phyloP scores from a whole-genome alignment of 1,140 invertebrate genomes.

The Ganaspis sp. region DNA sequence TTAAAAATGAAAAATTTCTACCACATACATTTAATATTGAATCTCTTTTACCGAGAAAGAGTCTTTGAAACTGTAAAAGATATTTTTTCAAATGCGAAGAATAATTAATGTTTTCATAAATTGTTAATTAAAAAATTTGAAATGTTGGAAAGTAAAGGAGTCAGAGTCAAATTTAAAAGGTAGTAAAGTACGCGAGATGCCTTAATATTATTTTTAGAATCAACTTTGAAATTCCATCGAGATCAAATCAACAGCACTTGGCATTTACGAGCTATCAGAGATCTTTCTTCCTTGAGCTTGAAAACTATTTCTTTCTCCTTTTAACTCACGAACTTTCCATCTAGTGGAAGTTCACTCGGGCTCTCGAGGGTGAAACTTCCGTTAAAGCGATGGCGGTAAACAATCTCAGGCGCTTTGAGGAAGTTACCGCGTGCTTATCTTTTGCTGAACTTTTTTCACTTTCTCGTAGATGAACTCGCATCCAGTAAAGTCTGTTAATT shows the following conservation, averaged over 20 bases:
- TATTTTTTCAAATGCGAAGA: no score
- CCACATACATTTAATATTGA: no score
- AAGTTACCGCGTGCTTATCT: constrained; percentile 33
- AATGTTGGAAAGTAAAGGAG: no score
- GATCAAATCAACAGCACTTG: constrained; percentile 52
- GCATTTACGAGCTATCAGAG: constrained; percentile 37
- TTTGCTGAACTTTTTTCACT: constrained; percentile 18
- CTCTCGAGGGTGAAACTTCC: constrained; percentile 26
- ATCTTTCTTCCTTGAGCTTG: constrained; percentile 3
- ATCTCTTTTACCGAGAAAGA: no score
- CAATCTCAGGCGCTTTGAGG: constrained; percentile 35
- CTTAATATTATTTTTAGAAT: constrained; percentile 37
- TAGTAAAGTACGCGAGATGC: background rate
- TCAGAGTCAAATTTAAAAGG: no score
- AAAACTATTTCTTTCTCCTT: constrained; percentile 27
- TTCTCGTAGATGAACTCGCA: constrained; percentile 25
- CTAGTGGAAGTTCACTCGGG: constrained; percentile 14
- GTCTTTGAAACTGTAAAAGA: no score
- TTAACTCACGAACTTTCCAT: constrained; percentile 9
- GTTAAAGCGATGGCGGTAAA: constrained; percentile 33
- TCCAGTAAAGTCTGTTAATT: constrained; percentile 18
- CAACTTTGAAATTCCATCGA: constrained; percentile 56
- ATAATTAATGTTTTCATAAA: no score
- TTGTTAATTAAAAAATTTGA: no score
- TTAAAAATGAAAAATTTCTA: no score